Evolutionary conservation across 2,888 invertebrate genomes (phyloP).

Genomic region (Dynastes grantii): DNA sequence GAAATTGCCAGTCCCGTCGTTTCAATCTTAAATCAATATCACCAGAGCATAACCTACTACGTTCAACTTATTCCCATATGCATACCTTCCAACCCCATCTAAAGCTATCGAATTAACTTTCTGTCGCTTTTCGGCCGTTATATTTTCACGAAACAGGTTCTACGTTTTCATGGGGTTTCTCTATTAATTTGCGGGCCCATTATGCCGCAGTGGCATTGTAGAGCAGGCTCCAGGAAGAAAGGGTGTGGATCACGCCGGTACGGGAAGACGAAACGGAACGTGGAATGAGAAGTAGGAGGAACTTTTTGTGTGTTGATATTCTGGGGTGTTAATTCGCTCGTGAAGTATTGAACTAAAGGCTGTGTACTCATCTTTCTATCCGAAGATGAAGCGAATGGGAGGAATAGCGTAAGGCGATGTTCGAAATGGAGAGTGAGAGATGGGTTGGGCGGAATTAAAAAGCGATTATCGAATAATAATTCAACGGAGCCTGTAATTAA

Average conservation of each 20-base stretch:
- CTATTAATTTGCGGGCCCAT: too few relatives aligned
- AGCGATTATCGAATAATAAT: constrained; percentile 40
- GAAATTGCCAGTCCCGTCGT: too few relatives aligned
- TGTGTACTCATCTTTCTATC: not conserved
- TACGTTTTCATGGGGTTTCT: too few relatives aligned
- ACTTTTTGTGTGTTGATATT: constrained; percentile 25
- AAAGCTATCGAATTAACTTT: too few relatives aligned
- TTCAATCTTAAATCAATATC: too few relatives aligned
- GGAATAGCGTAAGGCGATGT: not conserved
- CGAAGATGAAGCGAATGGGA: not conserved
- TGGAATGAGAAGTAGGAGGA: not conserved
- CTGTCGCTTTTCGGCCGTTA: too few relatives aligned
- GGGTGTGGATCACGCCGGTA: not conserved
- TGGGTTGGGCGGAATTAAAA: constrained; percentile 23
- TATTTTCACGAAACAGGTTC: too few relatives aligned
- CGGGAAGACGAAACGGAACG: not conserved
- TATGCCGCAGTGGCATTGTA: too few relatives aligned
- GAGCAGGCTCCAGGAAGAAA: not conserved
- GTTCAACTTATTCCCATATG: too few relatives aligned
- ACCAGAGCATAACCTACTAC: too few relatives aligned
- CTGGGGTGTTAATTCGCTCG: constrained; percentile 11
- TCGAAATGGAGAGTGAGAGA: not conserved
- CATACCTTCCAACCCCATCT: too few relatives aligned
- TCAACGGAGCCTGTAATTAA: constrained; percentile 33
- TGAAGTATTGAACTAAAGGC: constrained; percentile 27